phyloP scores from a whole-genome alignment of 2,113 vertebrate species.

The Xenopus laevis region DNA sequence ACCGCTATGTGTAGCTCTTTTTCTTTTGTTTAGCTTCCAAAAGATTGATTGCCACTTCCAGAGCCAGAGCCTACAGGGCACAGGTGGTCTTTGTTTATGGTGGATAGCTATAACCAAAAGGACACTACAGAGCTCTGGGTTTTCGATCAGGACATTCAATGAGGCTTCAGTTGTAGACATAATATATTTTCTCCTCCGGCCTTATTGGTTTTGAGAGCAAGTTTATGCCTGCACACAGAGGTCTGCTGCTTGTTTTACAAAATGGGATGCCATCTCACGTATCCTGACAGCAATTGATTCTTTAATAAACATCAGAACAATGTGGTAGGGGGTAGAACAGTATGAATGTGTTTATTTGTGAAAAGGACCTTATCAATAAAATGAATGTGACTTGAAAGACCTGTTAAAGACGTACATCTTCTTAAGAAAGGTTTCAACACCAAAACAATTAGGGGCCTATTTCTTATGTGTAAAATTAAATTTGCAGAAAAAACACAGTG shows the following conservation, averaged over 20 bases:
- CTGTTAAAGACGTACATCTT: no score
- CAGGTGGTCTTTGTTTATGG: constrained; percentile 25
- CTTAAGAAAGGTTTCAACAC: no score
- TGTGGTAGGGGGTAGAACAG: no score
- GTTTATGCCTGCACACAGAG: not conserved
- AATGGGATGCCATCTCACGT: no score
- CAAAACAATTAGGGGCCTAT: no score
- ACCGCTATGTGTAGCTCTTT: not conserved
- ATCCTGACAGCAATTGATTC: no score
- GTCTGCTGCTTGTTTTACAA: not conserved
- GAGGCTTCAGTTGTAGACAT: not conserved
- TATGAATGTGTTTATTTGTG: no score
- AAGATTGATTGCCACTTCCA: constrained; percentile 2
- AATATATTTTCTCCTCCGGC: not conserved
- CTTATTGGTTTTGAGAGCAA: constrained; percentile 13
- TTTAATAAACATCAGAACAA: no score
- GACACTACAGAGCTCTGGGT: constrained; percentile 6
- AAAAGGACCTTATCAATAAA: no score
- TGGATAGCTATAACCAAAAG: constrained; percentile 8
- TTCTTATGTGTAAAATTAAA: no score
- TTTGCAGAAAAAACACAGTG: no score
- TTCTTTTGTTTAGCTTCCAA: not conserved
- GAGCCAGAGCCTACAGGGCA: not conserved
- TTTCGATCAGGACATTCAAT: not conserved
- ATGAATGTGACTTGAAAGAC: no score